These are phyloP conservation scores for Oncorhynchus gorbuscha DNA, from an alignment of 2,113 vertebrate genomes.

Conservation along the genomic window DNA sequence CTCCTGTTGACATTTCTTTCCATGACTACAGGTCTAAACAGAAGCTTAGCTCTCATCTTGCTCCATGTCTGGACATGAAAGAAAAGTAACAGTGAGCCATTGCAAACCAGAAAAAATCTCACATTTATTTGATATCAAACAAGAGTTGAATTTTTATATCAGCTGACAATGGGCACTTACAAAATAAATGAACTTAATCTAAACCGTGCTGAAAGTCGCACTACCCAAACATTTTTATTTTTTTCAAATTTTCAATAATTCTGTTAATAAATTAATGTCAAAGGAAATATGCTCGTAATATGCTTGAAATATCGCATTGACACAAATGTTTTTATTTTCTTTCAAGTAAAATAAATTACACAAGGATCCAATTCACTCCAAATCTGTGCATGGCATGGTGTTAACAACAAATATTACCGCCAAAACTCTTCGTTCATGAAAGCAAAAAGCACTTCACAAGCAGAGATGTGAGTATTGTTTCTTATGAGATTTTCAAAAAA, in stretches of 20 bases:
- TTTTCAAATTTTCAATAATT: conserved; percentile 42
- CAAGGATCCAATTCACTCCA: conserved; percentile 65
- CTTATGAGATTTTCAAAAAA: conserved; percentile 65
- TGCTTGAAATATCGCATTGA: conserved; percentile 17
- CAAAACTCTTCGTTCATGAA: conserved; percentile 68
- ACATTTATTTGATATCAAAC: conserved; percentile 99
- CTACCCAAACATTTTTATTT: conserved; percentile 49
- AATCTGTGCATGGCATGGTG: conserved; percentile 73
- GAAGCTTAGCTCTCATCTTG: conserved; percentile 3
- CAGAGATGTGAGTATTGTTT: conserved; percentile 81
- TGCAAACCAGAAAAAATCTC: conserved; percentile 85
- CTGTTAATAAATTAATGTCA: conserved; percentile 84
- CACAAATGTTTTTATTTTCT: conserved; percentile 54
- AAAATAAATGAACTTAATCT: conserved; percentile 74
- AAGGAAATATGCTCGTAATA: conserved; percentile 74
- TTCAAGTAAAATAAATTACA: conserved; percentile 84
- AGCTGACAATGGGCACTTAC: conserved; percentile 95
- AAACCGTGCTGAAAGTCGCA: conserved; percentile 70
- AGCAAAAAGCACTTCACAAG: conserved; percentile 78
- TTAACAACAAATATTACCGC: conserved; percentile 63
- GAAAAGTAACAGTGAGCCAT: conserved; percentile 39
- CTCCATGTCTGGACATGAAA: conserved; percentile 10
- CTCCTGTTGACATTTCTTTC: too few relatives aligned
- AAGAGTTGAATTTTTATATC: conserved; percentile 98
- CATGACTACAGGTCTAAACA: too few relatives aligned